Conservation (phyloP, 2,113 vertebrate species). For the Nothoprocta perdicaria region DNA sequence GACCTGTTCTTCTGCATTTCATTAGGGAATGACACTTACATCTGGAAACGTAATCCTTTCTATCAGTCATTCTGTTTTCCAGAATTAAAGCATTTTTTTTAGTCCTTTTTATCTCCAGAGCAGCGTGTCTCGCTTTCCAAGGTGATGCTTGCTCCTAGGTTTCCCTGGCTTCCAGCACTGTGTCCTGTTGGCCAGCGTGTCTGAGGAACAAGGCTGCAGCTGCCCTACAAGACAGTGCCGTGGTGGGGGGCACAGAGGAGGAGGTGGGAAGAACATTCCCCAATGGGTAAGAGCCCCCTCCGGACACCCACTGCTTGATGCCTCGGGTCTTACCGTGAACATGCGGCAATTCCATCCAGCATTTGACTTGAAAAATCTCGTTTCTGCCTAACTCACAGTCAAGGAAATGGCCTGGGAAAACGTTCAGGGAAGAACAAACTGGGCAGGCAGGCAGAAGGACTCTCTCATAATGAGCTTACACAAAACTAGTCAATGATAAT, state of each 20-base stretch:
- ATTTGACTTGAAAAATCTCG: neutral
- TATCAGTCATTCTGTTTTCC: neutral
- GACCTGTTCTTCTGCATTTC: neutral
- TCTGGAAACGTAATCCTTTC: conserved; percentile 17
- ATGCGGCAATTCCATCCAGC: neutral
- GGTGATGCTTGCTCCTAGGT: neutral
- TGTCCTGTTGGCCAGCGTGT: neutral
- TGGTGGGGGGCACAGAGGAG: neutral
- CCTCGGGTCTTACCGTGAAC: neutral
- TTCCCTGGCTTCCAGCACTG: neutral
- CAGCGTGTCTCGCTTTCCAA: neutral
- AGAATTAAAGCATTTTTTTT: neutral
- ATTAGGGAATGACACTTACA: neutral
- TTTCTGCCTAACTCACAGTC: neutral
- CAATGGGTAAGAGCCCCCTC: neutral
- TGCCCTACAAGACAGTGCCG: rapidly evolving
- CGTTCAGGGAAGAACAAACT: neutral
- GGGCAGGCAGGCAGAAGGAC: neutral
- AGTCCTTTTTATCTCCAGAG: rapidly evolving
- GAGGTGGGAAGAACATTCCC: rapidly evolving
- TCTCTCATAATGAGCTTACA: neutral
- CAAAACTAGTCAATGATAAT: neutral
- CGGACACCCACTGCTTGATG: neutral
- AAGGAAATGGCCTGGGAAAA: conserved; percentile 13
- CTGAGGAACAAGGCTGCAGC: neutral